Conservation (phyloP, 2,888 invertebrate species). For the Leucophora obtusa region DNA sequence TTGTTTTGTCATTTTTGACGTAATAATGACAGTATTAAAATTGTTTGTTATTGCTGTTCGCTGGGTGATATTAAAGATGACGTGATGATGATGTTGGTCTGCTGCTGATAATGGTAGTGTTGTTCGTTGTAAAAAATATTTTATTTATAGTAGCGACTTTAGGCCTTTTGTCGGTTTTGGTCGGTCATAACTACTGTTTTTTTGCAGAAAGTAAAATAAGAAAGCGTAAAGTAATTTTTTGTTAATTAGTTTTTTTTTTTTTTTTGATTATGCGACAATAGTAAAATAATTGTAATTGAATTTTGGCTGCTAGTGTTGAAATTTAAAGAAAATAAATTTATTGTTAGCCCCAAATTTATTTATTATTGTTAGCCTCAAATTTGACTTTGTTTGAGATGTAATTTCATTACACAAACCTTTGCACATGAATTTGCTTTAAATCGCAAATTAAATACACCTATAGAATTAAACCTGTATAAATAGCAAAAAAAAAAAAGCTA, state of each 20-base stretch:
- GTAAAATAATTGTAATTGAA: not conserved
- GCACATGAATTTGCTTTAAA: no score
- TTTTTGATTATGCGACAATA: not conserved
- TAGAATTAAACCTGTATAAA: no score
- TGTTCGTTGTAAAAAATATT: not conserved
- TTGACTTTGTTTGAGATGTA: not conserved
- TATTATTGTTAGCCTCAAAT: not conserved
- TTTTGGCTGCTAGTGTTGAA: not conserved
- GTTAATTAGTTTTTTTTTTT: not conserved
- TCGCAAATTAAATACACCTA: no score
- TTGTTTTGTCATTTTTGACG: slow-evolving; percentile 18
- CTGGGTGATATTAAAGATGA: not conserved
- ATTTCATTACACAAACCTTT: no score
- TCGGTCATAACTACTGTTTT: not conserved
- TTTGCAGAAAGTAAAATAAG: not conserved
- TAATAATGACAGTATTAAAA: slow-evolving; percentile 12
- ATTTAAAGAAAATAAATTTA: not conserved
- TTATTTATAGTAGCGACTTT: not conserved
- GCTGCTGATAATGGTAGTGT: not conserved
- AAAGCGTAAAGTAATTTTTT: not conserved
- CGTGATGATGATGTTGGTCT: not conserved
- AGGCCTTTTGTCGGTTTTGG: not conserved
- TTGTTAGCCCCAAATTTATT: not conserved
- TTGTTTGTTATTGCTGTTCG: slow-evolving; percentile 12
- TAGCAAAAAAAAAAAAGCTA: no score